Evolutionary conservation across 2,888 invertebrate genomes (phyloP).

Genomic region (Actias luna): DNA sequence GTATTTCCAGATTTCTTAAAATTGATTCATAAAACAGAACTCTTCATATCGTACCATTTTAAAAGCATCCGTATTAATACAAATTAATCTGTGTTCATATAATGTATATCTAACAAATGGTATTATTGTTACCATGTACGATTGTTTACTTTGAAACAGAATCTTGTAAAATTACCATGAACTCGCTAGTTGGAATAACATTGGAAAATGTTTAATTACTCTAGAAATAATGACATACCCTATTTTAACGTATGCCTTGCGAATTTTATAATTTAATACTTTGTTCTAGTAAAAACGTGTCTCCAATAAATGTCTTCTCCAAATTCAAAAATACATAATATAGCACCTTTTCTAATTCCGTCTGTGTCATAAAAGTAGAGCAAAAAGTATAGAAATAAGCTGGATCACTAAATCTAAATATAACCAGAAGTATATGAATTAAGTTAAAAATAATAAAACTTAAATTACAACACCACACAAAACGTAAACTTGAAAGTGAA

Average conservation of each 20-base stretch:
- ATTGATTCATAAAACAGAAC: neutral
- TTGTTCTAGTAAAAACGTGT: neutral
- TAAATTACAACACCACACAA: conserved; percentile 73
- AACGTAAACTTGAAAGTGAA: conserved; percentile 67
- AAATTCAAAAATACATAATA: conserved; percentile 49
- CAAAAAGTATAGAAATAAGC: neutral
- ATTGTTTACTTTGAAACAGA: conserved; percentile 51
- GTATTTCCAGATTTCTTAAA: neutral
- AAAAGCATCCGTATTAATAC: neutral
- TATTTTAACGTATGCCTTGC: neutral
- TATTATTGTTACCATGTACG: conserved; percentile 22
- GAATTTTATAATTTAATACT: neutral
- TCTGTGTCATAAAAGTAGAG: conserved; percentile 2
- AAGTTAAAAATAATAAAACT: conserved; percentile 32
- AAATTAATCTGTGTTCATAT: neutral
- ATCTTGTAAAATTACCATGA: conserved; percentile 44
- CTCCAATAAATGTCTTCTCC: neutral
- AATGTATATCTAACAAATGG: conserved; percentile 3
- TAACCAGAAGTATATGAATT: conserved; percentile 4
- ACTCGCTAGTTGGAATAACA: conserved; percentile 45
- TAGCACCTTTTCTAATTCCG: conserved; percentile 47
- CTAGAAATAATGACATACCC: neutral
- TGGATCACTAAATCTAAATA: neutral
- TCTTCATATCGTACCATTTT: neutral
- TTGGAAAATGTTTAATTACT: conserved; percentile 34